A percentile compares a stretch with the other conserved stretches of the same genome.
Conservation (phyloP, 92 coral and sea anemone genomes). For the Plumapathes pennacea region DNA sequence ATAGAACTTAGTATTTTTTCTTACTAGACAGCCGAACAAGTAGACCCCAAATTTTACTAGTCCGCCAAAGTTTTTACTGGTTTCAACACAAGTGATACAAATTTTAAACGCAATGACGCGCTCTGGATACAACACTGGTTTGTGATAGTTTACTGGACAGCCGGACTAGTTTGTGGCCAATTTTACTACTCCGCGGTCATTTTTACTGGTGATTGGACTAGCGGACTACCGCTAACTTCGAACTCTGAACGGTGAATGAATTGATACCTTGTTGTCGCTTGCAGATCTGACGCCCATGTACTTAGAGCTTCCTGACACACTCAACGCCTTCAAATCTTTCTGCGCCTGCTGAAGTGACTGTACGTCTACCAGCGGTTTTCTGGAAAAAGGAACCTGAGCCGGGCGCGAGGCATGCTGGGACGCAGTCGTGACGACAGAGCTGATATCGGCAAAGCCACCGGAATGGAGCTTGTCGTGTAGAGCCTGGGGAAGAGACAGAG, state of each 20-base stretch:
- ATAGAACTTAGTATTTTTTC: too few relatives aligned
- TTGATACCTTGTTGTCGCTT: slow-evolving; percentile 39
- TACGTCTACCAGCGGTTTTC: slow-evolving; percentile 52
- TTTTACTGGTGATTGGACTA: too few relatives aligned
- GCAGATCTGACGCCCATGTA: slow-evolving; percentile 20
- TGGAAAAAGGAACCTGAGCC: slow-evolving; percentile 22
- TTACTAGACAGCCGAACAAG: too few relatives aligned
- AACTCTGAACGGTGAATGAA: too few relatives aligned
- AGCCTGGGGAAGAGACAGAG: slow-evolving; percentile 24
- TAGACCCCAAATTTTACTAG: too few relatives aligned
- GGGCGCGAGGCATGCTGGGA: slow-evolving; percentile 31
- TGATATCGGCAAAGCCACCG: slow-evolving; percentile 57
- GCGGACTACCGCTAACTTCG: too few relatives aligned
- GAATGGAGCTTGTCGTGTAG: slow-evolving; percentile 63
- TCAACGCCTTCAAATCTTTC: slow-evolving; percentile 40
- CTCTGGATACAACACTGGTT: too few relatives aligned
- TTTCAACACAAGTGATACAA: too few relatives aligned
- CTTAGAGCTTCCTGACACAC: slow-evolving; percentile 29
- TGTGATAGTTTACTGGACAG: too few relatives aligned
- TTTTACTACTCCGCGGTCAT: not conserved
- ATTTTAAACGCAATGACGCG: too few relatives aligned
- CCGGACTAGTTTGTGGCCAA: too few relatives aligned
- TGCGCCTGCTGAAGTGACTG: slow-evolving; percentile 53
- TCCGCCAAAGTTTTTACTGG: too few relatives aligned
- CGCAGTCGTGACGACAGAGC: slow-evolving; percentile 48